Percentiles rank a stretch among this genome's conserved stretches.
Evolutionary conservation across 2,888 invertebrate genomes (phyloP).

Genomic region (Branchipolynoe longqiensis): DNA sequence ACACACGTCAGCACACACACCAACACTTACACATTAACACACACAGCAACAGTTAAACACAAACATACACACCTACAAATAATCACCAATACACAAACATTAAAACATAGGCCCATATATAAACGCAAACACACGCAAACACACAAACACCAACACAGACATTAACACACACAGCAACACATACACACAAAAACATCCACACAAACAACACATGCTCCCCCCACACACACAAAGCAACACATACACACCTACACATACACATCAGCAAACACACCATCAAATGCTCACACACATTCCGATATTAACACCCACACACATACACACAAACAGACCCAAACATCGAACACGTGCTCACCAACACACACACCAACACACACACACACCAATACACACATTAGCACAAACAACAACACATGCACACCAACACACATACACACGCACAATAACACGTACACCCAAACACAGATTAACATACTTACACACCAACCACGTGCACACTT

Average conservation of each 20-base stretch:
- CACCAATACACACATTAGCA: neutral
- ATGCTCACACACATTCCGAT: neutral
- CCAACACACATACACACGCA: neutral
- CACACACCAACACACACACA: neutral
- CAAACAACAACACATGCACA: neutral
- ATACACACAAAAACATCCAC: neutral
- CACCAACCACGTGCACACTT: neutral
- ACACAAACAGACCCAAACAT: neutral
- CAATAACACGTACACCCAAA: neutral
- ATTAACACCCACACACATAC: neutral
- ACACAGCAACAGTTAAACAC: neutral
- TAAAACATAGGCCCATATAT: neutral
- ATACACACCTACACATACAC: too few relatives aligned
- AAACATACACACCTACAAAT: too few relatives aligned
- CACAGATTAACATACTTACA: neutral
- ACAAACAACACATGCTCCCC: too few relatives aligned
- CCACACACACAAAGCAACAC: neutral
- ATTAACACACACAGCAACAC: neutral
- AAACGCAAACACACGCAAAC: neutral
- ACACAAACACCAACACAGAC: neutral
- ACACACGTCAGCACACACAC: slow-evolving; percentile 16
- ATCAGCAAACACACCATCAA: neutral
- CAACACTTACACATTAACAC: neutral
- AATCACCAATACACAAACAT: neutral
- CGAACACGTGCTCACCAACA: too few relatives aligned